A percentile compares a stretch with the other conserved stretches of the same genome.
Evolutionary conservation across 2,888 invertebrate species (phyloP).

Genomic region (Dasysyrphus albostriatus): DNA sequence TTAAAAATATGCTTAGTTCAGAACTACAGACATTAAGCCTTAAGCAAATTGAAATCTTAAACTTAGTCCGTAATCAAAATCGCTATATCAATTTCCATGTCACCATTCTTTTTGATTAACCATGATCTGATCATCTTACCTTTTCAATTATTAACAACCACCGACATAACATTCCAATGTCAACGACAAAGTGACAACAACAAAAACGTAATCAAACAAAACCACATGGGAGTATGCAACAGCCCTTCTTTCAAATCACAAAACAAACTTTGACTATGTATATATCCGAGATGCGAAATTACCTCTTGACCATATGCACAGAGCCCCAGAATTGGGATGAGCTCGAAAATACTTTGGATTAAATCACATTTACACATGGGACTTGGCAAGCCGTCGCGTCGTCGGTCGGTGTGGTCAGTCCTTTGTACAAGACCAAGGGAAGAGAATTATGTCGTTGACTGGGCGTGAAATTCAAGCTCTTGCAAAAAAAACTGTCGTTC

Average conservation of each 20-base stretch:
- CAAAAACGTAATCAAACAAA: constrained; percentile 60
- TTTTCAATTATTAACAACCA: constrained; percentile 67
- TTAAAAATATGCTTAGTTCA: not conserved
- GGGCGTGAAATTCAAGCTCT: constrained; percentile 36
- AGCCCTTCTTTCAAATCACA: constrained; percentile 16
- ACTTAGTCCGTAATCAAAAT: constrained; percentile 49
- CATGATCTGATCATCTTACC: constrained; percentile 65
- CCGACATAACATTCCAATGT: constrained; percentile 22
- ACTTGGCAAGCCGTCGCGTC: not conserved
- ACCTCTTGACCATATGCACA: constrained; percentile 51
- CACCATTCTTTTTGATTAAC: constrained; percentile 16
- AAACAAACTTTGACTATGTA: constrained; percentile 24
- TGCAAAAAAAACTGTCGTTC: constrained; percentile 46
- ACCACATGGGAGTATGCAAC: constrained; percentile 42
- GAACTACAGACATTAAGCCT: not conserved
- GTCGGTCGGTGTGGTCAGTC: not conserved
- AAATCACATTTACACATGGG: constrained; percentile 61
- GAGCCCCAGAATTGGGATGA: constrained; percentile 13
- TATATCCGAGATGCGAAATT: constrained; percentile 51
- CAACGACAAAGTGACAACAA: constrained; percentile 26
- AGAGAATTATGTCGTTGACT: constrained; percentile 43
- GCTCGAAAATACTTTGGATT: constrained; percentile 54
- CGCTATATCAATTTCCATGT: constrained; percentile 10
- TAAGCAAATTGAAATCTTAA: constrained; percentile 48
- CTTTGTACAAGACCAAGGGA: constrained; percentile 16